A percentile compares a stretch with the other conserved stretches of the same genome.
phyloP scores from a whole-genome alignment of 2,888 invertebrate genomes.

The Minunthozetes semirufus region DNA sequence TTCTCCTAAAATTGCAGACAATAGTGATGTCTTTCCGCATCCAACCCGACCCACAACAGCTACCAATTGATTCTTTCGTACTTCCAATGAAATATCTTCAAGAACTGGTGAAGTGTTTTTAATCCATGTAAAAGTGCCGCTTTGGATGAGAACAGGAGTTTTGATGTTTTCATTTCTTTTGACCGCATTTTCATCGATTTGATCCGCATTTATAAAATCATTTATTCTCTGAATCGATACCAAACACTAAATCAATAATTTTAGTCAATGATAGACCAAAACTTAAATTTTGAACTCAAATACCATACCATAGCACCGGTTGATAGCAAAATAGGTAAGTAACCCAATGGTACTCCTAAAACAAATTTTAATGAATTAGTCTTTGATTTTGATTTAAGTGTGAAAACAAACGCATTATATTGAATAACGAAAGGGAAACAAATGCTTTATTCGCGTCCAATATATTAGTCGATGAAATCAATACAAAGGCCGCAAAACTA shows the following conservation, averaged over 20 bases:
- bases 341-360: slow-evolving; percentile 39
- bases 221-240: slow-evolving; percentile 59
- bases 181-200: slow-evolving; percentile 40
- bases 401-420: slow-evolving; percentile 45
- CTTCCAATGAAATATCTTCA: slow-evolving; percentile 37
- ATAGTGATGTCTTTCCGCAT: slow-evolving; percentile 41
- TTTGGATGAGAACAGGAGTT: slow-evolving; percentile 55
- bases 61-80: slow-evolving; percentile 38
- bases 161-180: slow-evolving; percentile 28
- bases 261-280: slow-evolving; percentile 6
- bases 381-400: not conserved
- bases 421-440: slow-evolving; percentile 49
- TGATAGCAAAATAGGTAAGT: slow-evolving; percentile 38
- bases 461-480: slow-evolving; percentile 28
- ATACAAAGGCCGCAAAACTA: slow-evolving; percentile 33
- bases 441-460: slow-evolving; percentile 47
- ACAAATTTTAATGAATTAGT: not conserved
- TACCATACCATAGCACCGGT: slow-evolving; percentile 24
- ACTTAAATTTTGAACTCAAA: not conserved
- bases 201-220: slow-evolving; percentile 43
- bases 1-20: slow-evolving; percentile 43
- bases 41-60: slow-evolving; percentile 42
- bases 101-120: slow-evolving; percentile 45
- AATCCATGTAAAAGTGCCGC: slow-evolving; percentile 85
- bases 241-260: slow-evolving; percentile 14